Conservation (phyloP, 2,797 vertebrate species). For the Myotis findleyi region DNA sequence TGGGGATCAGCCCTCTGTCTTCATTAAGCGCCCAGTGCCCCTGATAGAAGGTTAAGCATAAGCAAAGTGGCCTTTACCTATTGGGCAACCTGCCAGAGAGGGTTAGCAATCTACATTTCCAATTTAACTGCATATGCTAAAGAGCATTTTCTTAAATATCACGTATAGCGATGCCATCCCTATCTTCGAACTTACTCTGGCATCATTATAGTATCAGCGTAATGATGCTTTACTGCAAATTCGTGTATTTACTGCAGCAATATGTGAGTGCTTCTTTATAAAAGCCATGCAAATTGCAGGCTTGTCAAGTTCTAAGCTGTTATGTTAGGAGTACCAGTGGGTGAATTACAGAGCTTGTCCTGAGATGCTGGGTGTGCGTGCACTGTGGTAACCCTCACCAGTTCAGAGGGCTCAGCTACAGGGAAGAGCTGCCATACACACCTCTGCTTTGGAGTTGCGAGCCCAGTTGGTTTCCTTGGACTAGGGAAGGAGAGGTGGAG, state of each 20-base stretch:
- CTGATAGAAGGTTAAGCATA: neutral
- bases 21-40: neutral
- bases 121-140: neutral
- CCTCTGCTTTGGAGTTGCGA: neutral
- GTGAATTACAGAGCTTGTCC: slow-evolving; percentile 56
- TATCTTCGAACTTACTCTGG: slow-evolving; percentile 51
- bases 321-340: slow-evolving; percentile 42
- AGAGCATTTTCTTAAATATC: slow-evolving; percentile 7
- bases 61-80: neutral
- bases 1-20: neutral
- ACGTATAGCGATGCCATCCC: neutral
- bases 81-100: neutral
- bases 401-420: neutral
- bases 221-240: slow-evolving; percentile 28
- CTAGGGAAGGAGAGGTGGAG: neutral
- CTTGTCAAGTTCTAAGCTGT: slow-evolving; percentile 62
- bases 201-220: slow-evolving; percentile 36
- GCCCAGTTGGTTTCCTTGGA: neutral
- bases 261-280: slow-evolving; percentile 42
- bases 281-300: slow-evolving; percentile 65
- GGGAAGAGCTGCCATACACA: neutral
- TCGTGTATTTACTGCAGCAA: slow-evolving; percentile 20
- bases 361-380: neutral
- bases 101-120: neutral
- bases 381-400: neutral